Percentiles rank a stretch among this genome's conserved stretches.
phyloP scores from a whole-genome alignment of 2,888 invertebrate species.

The Diplazon laetatorius region DNA sequence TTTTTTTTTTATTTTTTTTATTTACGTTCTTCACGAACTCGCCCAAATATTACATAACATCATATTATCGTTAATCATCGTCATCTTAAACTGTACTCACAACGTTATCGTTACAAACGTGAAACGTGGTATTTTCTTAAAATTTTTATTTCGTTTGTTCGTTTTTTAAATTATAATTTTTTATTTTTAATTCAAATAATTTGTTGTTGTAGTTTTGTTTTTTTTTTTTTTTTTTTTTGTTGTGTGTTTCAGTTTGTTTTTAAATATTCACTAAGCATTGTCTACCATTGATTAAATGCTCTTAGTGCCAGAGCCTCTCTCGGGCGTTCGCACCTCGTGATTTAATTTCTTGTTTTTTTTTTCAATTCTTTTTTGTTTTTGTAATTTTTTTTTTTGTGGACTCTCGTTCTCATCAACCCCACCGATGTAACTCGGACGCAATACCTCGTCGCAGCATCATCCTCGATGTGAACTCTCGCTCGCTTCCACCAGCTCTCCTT shows the following conservation, averaged over 20 bases:
- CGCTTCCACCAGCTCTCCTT: constrained; percentile 8
- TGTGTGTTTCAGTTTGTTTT: constrained; percentile 47
- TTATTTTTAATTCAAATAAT: too few species aligned
- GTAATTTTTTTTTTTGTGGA: constrained; percentile 56
- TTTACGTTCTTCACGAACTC: constrained; percentile 50
- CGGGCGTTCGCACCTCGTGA: constrained; percentile 60
- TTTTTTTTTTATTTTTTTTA: constrained; percentile 46
- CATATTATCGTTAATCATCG: constrained; percentile 65
- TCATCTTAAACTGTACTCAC: constrained; percentile 70
- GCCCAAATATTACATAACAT: constrained; percentile 76
- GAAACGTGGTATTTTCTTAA: constrained; percentile 71
- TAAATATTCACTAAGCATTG: constrained; percentile 76
- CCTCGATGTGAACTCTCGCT: not conserved
- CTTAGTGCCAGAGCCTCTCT: constrained; percentile 75
- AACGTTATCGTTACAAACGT: constrained; percentile 73
- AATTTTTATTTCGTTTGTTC: constrained; percentile 53
- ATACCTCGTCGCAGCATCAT: constrained; percentile 48
- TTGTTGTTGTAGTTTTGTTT: constrained; percentile 56
- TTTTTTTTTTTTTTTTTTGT: constrained; percentile 43
- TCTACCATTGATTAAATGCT: constrained; percentile 81
- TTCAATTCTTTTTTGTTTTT: too few species aligned
- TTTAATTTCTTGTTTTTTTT: too few species aligned
- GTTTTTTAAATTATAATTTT: constrained; percentile 43
- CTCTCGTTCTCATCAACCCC: constrained; percentile 38
- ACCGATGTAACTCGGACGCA: constrained; percentile 59